Base-by-base conservation (phyloP, 2,113 vertebrate species). In the Nannospalax galili region DNA sequence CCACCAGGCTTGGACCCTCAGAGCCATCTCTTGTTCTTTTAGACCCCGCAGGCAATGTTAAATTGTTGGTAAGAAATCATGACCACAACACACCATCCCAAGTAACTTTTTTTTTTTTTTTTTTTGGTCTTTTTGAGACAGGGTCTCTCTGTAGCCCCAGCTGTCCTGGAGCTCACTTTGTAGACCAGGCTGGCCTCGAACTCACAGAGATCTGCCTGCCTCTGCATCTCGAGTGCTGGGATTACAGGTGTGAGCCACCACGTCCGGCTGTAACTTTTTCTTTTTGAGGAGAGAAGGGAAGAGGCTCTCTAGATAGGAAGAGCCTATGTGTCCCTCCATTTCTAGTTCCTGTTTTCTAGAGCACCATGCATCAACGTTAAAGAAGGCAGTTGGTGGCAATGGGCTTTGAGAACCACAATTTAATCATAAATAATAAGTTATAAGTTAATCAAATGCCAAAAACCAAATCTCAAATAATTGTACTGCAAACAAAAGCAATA, bases 61-160 rank as follows among this genome's bases (percentile, higher is more conserved):
- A 93, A 80, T 72, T 95, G 73, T 69, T 95, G 73, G 74, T 6
- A 89, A 95, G 69, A 93, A 95, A 94, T 40, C 72, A 86, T 65
- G 67, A 92, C 65, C 56, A 95, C 26, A 94, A 93, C 37, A 82
- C 24, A 93, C 37, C 40, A 94, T 56, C 45, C 80, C 78, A 93
- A 97, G 11, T 92, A 77, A 85, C 62, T 74, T 35, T 88, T 94
- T 20, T 94, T 73, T 90, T 15, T n/a, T n/a, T n/a, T n/a, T n/a
- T n/a, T n/a, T n/a, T n/a, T n/a, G n/a, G n/a, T n/a, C n/a, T n/a
- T n/a, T n/a, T n/a, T n/a, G n/a, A n/a, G n/a, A n/a, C n/a, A n/a
- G n/a, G n/a, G n/a, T n/a, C n/a, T n/a, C n/a, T n/a, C n/a, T n/a
- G n/a, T n/a, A n/a, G n/a, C n/a, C n/a, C n/a, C n/a, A n/a, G n/a